phyloP scores from a whole-genome alignment of 2,888 invertebrate species.

The Micoletzkya japonica region DNA sequence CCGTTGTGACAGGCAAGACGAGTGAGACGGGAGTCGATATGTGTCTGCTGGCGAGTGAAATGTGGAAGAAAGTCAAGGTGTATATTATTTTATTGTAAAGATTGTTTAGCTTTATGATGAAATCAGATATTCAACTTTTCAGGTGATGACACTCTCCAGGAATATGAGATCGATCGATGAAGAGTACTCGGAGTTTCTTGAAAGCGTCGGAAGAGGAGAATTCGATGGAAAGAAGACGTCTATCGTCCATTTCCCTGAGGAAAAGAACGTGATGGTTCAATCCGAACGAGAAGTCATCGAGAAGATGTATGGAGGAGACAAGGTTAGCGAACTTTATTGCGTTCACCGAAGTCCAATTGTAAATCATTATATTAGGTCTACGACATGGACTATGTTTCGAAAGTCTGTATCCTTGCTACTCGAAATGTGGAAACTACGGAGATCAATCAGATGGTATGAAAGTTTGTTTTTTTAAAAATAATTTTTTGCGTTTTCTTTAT shows the following conservation, averaged over 20 bases:
- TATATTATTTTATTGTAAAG: neutral
- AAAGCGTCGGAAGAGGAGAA: conserved; percentile 13
- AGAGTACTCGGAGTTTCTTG: neutral
- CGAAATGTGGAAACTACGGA: neutral
- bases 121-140: too few species aligned
- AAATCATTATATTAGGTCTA: too few species aligned
- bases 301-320: too few species aligned
- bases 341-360: too few species aligned
- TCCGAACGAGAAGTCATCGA: neutral
- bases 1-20: neutral
- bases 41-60: too few species aligned
- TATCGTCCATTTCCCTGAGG: neutral
- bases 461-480: neutral
- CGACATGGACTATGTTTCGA: too few species aligned
- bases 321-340: too few species aligned
- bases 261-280: neutral
- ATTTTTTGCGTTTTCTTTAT: neutral
- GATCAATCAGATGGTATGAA: neutral
- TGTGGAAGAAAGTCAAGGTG: conserved; percentile 2
- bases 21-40: too few species aligned
- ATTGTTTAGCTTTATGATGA: too few species aligned
- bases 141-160: conserved; percentile 1
- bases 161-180: conserved; percentile 14
- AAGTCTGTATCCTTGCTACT: neutral
- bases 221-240: neutral